Evolutionary conservation across 2,797 vertebrate species (phyloP).

Genomic region (Sebastes iracundus): DNA sequence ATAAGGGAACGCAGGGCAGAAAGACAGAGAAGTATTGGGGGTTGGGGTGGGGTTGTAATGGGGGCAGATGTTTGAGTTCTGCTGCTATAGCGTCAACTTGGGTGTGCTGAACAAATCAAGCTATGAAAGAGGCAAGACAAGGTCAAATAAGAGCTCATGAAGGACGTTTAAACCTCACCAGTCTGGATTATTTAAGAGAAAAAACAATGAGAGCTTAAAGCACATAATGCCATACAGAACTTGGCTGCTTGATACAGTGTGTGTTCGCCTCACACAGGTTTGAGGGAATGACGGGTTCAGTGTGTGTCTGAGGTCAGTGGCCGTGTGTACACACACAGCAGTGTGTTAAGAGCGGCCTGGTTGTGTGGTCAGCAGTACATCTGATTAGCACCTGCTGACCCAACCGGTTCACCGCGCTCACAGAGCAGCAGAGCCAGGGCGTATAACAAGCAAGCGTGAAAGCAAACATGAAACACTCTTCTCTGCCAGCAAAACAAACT

Average conservation of each 20-base stretch:
- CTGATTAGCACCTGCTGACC: conserved; percentile 65
- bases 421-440: conserved; percentile 8
- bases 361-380: conserved; percentile 58
- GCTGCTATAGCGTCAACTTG: not conserved
- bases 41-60: not conserved
- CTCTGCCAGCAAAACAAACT: conserved; percentile 48
- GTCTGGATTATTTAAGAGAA: not conserved
- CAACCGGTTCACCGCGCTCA: conserved; percentile 27
- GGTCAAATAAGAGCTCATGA: not conserved
- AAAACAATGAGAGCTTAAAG: conserved; percentile 4
- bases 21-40: conserved; percentile 10
- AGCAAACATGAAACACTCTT: conserved; percentile 46
- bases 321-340: conserved; percentile 37
- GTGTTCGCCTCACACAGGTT: not conserved
- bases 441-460: conserved; percentile 50
- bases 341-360: conserved; percentile 40
- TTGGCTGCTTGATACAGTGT: not conserved
- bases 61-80: conserved; percentile 49
- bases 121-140: not conserved
- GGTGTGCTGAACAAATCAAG: conserved; percentile 22
- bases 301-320: conserved; percentile 39
- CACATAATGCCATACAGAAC: not conserved
- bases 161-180: not conserved
- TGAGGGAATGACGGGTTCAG: not conserved
- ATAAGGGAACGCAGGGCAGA: conserved; percentile 19